These are phyloP conservation scores for Styela plicata DNA, from an alignment of 23 tunicate genomes.

Conservation along the genomic window DNA sequence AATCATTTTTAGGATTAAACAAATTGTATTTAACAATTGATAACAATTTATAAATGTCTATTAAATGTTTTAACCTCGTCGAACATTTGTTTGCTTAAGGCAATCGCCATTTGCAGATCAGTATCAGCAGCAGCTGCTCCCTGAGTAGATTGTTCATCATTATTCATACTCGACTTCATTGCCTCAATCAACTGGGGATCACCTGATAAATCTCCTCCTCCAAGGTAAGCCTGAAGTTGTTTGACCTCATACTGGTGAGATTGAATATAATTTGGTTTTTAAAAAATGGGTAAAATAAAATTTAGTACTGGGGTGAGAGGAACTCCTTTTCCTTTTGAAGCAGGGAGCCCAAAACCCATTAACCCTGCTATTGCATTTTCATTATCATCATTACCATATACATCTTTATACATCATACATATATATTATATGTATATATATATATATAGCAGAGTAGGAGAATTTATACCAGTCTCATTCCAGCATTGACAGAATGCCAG, in stretches of 20 bases:
- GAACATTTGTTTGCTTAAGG: conserved; percentile 21
- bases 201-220: background rate
- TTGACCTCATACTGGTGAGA: conserved; percentile 24
- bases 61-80: conserved; percentile 1
- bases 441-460: no score
- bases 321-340: no score
- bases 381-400: no score
- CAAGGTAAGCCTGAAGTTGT: conserved; percentile 23
- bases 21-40: no score
- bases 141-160: background rate
- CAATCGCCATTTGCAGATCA: conserved; percentile 27
- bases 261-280: background rate
- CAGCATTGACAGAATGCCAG: no score
- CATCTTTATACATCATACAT: no score
- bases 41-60: no score
- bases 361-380: no score
- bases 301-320: no score
- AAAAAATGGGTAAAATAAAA: background rate
- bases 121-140: conserved; percentile 27
- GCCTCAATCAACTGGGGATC: conserved; percentile 1
- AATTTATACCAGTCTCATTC: no score
- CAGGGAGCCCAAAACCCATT: no score
- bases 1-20: background rate
- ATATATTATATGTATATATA: no score
- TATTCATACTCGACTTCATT: background rate